A percentile compares a stretch with the other conserved stretches of the same genome.
phyloP scores from a whole-genome alignment of 2,797 vertebrate species.

The Lophius americanus region DNA sequence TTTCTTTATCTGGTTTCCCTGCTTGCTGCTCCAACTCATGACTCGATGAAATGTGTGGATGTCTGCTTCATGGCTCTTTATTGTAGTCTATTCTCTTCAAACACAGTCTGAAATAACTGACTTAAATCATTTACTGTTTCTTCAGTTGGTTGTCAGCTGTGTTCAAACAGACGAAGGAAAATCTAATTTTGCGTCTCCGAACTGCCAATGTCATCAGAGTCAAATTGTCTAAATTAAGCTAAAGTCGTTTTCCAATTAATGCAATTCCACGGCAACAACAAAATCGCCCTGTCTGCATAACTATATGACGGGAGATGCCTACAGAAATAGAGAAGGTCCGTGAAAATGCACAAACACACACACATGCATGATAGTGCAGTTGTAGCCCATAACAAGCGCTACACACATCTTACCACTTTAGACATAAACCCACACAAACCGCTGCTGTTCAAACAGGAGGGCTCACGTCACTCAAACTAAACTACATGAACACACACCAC shows the following conservation, averaged over 20 bases:
- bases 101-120: conserved; percentile 9
- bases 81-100: conserved; percentile 10
- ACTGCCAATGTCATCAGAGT: conserved; percentile 20
- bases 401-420: conserved; percentile 19
- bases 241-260: conserved; percentile 47
- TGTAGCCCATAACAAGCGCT: conserved; percentile 5
- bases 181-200: conserved; percentile 19
- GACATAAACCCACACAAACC: conserved; percentile 26
- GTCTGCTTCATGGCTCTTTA: conserved; percentile 11
- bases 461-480: conserved; percentile 15
- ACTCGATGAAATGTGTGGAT: not conserved
- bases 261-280: conserved; percentile 29
- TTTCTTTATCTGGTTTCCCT: conserved; percentile 1
- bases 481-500: too few relatives aligned
- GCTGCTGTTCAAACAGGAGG: conserved; percentile 35
- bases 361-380: conserved; percentile 2
- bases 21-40: not conserved
- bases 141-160: conserved; percentile 16
- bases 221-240: conserved; percentile 28
- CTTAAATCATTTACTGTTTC: conserved; percentile 17
- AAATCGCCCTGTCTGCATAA: conserved; percentile 35
- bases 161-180: conserved; percentile 10
- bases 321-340: conserved; percentile 43
- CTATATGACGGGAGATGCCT: conserved; percentile 58
- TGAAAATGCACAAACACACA: conserved; percentile 14